phyloP scores from a whole-genome alignment of 2,113 vertebrate species.

The Irena cyanogastra region DNA sequence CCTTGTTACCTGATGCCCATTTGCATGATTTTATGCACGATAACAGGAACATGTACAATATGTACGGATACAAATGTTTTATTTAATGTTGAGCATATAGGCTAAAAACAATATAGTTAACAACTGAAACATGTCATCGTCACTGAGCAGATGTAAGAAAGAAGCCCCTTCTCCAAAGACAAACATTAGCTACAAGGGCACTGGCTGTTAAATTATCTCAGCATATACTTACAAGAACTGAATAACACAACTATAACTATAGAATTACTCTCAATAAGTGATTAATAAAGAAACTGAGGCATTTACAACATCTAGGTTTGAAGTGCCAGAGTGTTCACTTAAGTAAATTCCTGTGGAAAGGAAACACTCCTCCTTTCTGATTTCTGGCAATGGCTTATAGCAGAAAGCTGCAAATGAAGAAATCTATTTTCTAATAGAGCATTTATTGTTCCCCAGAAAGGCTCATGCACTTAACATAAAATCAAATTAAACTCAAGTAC shows the following conservation, averaged over 20 bases:
- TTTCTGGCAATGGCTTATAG: slow-evolving; percentile 22
- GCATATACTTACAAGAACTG: background rate
- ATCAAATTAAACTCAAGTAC: background rate
- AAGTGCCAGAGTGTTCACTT: background rate
- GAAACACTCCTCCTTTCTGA: slow-evolving; percentile 11
- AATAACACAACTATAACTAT: background rate
- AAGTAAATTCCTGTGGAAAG: slow-evolving; percentile 10
- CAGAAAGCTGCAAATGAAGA: slow-evolving; percentile 57
- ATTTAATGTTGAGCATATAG: background rate
- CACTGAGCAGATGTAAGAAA: background rate
- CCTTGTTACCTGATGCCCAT: background rate
- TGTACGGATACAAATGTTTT: background rate
- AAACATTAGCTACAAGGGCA: background rate
- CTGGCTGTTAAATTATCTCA: background rate
- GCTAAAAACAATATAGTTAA: background rate
- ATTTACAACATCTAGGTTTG: background rate
- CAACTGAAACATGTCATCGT: background rate
- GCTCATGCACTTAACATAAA: background rate
- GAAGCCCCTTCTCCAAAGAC: background rate
- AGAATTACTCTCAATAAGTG: background rate
- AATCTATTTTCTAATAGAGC: background rate
- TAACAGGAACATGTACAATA: slow-evolving; percentile 17
- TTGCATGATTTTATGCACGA: slow-evolving; percentile 5
- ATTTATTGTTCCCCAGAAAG: background rate
- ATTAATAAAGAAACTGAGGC: slow-evolving; percentile 16